Base-by-base conservation (phyloP, 2,797 vertebrate species). In the Etheostoma perlongum region DNA sequence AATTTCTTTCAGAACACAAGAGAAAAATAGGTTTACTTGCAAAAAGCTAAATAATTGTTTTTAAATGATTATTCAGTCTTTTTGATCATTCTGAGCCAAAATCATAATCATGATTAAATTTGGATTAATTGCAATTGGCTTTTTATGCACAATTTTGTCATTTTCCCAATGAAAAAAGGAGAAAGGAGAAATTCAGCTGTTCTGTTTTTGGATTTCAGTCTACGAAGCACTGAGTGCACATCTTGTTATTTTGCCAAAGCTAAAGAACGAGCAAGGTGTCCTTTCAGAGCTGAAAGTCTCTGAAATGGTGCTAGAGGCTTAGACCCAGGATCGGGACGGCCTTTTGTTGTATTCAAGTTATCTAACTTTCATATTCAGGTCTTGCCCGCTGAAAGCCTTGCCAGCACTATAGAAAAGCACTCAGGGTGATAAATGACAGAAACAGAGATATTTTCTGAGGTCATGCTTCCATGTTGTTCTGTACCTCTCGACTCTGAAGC, bases 401-500 rank as follows among this genome's bases (percentile, higher is more conserved):
- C 55, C 13, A 30, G 57, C 14, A 9, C 54, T 0, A 21, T 10
- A 10, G 51, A n/a, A 21, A 46, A 52, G 30, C 72, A 51, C 58
- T 74, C 49, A 21, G 58, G 3, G 4, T 2, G 51, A 64, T 13
- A 33, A 48, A 21, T 11, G 54, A 75, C 73, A 55, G 47, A 10
- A 36, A 59, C 23, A 23, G 4, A 75, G 44, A 40, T 13, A 1
- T 15, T 10, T 2, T 47, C 54, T 71, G 46, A 65, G 44, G 46
- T 52, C 13, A 5, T 8, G 30, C 52, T n/a, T 42, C 25, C 33
- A 33, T 57, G 36, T 36, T 36, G 36, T 36, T 36, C 69, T 27
- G 2, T 33, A 58, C 36, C 66, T 55, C 40, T 40, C 16, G 6
- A 51, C 64, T 63, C 44, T 0, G 58, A 65, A 67, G 68, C 65